Evolutionary conservation across 2,797 vertebrate species (phyloP), one percentile per base, ranked within the genome.

Genomic region (Notolepis coatsorum): DNA sequence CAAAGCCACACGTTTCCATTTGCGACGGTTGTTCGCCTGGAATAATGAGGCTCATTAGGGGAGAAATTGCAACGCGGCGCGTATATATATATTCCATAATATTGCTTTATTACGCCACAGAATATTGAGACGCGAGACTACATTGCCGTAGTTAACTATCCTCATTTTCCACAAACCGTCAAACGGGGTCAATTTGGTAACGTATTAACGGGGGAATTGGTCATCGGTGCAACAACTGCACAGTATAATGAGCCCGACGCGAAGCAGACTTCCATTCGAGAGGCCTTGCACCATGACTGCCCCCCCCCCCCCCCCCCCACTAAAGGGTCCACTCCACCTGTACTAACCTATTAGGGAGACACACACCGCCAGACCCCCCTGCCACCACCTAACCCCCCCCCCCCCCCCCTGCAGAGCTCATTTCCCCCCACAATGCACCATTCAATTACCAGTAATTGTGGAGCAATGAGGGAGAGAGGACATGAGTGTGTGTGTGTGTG

Each of bases 281-380:
- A 37, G 59, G 65, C 43, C 35, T 51, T 70, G 58, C 78, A 73
- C 67, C 67, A 33, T 81, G 75, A 79, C 82, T 76, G 55, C 68
- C 72, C 50, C n/a, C n/a, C n/a, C n/a, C n/a, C n/a, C n/a, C n/a
- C n/a, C n/a, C n/a, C n/a, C n/a, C n/a, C 30, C 47, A 55, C 67
- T 62, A 48, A 62, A 23, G 53, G 77, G 56, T 77, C 65, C 66
- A 72, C 76, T 74, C 17, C 0, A 18, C 77, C 70, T 80, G 71
- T 66, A 74, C 74, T 61, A 80, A 81, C 74, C 79, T 81, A 88
- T 88, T 88, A 88, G 75, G 60, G 51, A 73, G 53, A 60, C 62
- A 65, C 64, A 65, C 61, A 67, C n/a, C n/a, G 73, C 72, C 65
- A 71, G 79, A 69, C 53, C 65, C 64, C 64, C 46, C 43, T 21